Conservation (phyloP, 2,113 vertebrate genomes). For the Saccopteryx bilineata region DNA sequence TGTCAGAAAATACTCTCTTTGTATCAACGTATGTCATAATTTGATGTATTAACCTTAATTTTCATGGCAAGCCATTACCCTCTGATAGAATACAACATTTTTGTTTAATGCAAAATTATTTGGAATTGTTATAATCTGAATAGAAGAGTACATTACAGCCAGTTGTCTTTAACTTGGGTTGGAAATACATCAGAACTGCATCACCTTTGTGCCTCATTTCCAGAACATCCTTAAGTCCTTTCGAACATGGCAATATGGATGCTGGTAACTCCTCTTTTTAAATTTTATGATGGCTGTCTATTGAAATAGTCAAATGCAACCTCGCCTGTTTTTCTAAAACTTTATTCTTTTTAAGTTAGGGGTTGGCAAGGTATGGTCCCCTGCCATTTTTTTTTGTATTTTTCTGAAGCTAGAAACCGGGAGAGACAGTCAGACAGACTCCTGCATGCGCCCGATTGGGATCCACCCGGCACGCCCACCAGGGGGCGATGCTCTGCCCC, state of each 20-base stretch:
- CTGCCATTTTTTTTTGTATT: background rate
- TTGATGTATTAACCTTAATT: slow-evolving; percentile 71
- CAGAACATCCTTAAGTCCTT: background rate
- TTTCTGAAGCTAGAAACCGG: too few species aligned
- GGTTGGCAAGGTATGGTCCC: background rate
- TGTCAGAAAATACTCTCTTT: slow-evolving; percentile 17
- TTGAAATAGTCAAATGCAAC: background rate
- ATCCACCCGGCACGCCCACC: too few species aligned
- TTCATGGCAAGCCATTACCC: slow-evolving; percentile 52
- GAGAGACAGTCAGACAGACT: too few species aligned
- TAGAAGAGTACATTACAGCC: background rate
- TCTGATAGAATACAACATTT: slow-evolving; percentile 9
- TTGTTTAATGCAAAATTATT: slow-evolving; percentile 50
- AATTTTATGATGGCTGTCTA: background rate
- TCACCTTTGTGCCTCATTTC: background rate
- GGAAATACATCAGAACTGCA: background rate
- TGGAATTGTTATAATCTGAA: background rate
- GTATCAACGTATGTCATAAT: slow-evolving; percentile 44
- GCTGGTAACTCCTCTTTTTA: background rate
- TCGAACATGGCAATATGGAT: background rate
- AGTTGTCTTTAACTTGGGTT: background rate
- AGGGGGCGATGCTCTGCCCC: too few species aligned
- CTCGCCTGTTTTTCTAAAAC: slow-evolving; percentile 12
- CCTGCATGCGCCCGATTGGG: too few species aligned
- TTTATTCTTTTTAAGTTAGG: background rate